These are phyloP conservation scores for Acheta domesticus DNA, from an alignment of 2,888 invertebrate genomes.

Conservation along the genomic window DNA sequence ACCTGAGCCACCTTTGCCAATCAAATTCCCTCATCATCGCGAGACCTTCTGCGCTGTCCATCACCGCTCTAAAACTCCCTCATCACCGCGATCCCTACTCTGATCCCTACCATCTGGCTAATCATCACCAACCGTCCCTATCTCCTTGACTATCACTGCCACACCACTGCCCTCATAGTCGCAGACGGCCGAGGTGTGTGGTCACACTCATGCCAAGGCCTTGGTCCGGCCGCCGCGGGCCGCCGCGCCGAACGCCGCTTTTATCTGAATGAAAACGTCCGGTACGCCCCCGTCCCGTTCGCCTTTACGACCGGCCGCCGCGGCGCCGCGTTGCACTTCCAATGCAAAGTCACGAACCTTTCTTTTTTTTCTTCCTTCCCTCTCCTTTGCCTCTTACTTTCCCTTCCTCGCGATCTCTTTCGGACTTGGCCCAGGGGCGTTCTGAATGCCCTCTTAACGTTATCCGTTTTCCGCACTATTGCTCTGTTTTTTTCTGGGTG, in stretches of 20 bases:
- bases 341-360: not conserved
- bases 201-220: too few species aligned
- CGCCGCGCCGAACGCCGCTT: not conserved
- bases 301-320: not conserved
- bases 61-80: too few species aligned
- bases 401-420: not conserved
- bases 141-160: too few species aligned
- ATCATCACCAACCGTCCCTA: too few species aligned
- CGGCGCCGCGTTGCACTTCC: not conserved
- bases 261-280: conserved; percentile 1
- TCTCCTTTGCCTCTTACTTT: not conserved
- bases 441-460: not conserved
- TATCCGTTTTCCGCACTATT: not conserved
- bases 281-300: not conserved
- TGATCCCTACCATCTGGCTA: too few species aligned
- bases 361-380: not conserved
- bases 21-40: too few species aligned
- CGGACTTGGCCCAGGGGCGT: not conserved
- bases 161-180: too few species aligned
- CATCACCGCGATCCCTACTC: too few species aligned
- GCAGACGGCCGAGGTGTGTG: too few species aligned
- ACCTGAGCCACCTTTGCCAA: too few species aligned
- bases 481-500: not conserved
- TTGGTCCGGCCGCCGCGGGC: not conserved
- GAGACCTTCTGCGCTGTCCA: too few species aligned